These are phyloP conservation scores for Ammodramus savannarum DNA, from an alignment of 2,113 vertebrate species.

Conservation along the genomic window DNA sequence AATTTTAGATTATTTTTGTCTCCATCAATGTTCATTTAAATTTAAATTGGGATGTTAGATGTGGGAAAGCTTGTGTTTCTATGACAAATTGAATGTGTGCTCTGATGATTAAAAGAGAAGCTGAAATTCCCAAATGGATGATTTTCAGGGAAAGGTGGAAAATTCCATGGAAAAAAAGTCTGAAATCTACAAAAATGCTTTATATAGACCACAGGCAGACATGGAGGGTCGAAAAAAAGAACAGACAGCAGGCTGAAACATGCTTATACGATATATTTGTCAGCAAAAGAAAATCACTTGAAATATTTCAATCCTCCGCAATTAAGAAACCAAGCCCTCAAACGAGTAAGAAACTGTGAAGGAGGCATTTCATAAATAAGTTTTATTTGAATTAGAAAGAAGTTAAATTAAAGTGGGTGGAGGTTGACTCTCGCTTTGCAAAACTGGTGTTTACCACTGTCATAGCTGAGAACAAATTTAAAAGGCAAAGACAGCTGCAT, in stretches of 20 bases:
- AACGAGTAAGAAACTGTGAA: background rate
- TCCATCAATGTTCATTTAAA: background rate
- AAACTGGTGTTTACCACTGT: slow-evolving; percentile 3
- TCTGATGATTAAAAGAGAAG: background rate
- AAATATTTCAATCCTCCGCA: background rate
- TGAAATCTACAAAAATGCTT: background rate
- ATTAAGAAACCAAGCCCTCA: background rate
- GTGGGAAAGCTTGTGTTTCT: background rate
- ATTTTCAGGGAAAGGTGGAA: background rate
- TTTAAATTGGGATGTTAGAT: background rate
- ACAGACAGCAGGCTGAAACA: background rate
- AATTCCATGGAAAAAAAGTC: background rate
- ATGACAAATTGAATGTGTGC: background rate
- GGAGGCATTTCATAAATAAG: background rate
- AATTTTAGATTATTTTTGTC: background rate
- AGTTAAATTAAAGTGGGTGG: slow-evolving; percentile 16
- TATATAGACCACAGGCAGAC: background rate
- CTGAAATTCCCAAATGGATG: background rate
- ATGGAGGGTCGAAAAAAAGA: background rate
- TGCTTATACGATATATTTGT: background rate
- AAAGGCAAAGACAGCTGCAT: background rate
- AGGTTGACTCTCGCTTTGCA: background rate
- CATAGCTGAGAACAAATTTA: background rate
- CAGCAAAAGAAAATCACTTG: background rate
- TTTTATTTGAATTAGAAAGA: slow-evolving; percentile 28